phyloP scores from a whole-genome alignment of 2,888 invertebrate species.

The Magallana nippona region DNA sequence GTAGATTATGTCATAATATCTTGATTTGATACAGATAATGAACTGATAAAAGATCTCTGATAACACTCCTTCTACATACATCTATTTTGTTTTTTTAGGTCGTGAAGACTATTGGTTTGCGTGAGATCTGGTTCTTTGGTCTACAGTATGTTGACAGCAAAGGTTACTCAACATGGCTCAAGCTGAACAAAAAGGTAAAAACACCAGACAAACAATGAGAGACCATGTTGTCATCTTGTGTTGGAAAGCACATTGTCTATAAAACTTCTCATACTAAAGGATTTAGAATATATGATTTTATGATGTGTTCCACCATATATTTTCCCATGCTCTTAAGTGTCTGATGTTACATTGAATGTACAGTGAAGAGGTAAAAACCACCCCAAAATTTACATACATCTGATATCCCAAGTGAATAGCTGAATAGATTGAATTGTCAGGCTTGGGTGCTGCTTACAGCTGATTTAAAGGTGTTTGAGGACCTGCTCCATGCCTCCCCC shows the following conservation, averaged over 20 bases:
- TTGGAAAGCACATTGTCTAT: no score
- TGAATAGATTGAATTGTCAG: slow-evolving; percentile 22
- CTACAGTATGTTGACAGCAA: slow-evolving; percentile 99
- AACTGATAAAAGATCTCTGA: slow-evolving; percentile 6
- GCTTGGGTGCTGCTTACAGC: neutral
- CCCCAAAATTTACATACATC: neutral
- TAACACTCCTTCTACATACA: neutral
- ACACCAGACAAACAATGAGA: neutral
- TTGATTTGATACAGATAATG: slow-evolving; percentile 12
- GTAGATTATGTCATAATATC: neutral
- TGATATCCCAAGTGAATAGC: neutral
- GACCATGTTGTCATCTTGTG: neutral
- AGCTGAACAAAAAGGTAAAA: slow-evolving; percentile 98
- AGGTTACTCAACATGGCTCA: slow-evolving; percentile 98
- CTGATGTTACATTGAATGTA: no score
- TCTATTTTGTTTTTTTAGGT: slow-evolving; percentile 82
- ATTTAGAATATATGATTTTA: no score
- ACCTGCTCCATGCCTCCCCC: neutral
- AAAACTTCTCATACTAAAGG: no score
- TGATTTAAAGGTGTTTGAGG: neutral
- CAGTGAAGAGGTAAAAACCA: neutral
- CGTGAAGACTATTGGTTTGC: slow-evolving; percentile 98
- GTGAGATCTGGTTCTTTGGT: slow-evolving; percentile 99
- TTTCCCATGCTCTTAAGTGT: no score
- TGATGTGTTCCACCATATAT: no score